Evolutionary conservation across 2,113 vertebrate species (phyloP).

Genomic region (Halcyon malimbica): DNA sequence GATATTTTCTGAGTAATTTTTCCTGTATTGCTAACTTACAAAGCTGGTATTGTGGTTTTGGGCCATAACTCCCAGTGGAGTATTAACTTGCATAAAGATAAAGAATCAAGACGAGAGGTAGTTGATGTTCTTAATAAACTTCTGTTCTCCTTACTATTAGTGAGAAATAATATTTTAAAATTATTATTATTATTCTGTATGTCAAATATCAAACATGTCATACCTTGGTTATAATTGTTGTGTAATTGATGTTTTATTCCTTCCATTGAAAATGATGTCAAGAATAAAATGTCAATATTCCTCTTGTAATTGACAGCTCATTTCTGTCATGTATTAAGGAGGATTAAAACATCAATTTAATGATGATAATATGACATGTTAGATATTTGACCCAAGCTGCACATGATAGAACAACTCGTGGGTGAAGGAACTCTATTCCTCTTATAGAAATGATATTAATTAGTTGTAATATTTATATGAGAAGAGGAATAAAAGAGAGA

Average conservation of each 20-base stretch:
- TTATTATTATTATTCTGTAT: conserved; percentile 54
- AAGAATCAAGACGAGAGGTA: conserved; percentile 4
- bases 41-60: background rate
- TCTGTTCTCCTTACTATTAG: conserved; percentile 17
- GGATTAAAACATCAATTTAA: conserved; percentile 74
- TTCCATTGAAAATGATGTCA: conserved; percentile 61
- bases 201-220: conserved; percentile 64
- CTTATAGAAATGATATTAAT: conserved; percentile 61
- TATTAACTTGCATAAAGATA: background rate
- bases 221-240: conserved; percentile 72
- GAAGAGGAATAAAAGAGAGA: conserved; percentile 13
- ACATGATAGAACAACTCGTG: conserved; percentile 43
- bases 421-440: background rate
- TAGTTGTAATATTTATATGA: conserved; percentile 54
- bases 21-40: background rate
- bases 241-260: conserved; percentile 75
- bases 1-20: background rate
- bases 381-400: conserved; percentile 59
- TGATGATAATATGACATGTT: conserved; percentile 58
- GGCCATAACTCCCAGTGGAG: background rate
- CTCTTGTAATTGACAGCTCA: conserved; percentile 68
- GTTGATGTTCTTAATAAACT: conserved; percentile 55
- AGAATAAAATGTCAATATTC: conserved; percentile 76
- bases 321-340: conserved; percentile 71
- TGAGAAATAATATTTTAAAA: background rate